These are phyloP conservation scores for Staurois parvus DNA, from an alignment of 2,797 vertebrate species.

Conservation along the genomic window DNA sequence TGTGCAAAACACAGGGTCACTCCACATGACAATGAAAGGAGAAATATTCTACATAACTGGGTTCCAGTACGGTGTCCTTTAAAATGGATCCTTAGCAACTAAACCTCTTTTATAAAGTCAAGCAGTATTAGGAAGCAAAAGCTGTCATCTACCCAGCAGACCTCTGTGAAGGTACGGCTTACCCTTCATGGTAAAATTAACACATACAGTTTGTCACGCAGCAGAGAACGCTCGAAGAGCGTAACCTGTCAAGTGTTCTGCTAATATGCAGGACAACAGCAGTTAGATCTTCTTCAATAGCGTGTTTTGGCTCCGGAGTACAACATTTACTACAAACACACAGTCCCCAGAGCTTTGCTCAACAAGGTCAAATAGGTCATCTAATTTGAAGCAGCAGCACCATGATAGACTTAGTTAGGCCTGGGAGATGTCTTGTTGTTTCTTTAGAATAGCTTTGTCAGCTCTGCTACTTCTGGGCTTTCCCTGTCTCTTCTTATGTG, in stretches of 20 bases:
- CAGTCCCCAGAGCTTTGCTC: constrained; percentile 42
- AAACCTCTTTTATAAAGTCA: not conserved
- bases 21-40: not conserved
- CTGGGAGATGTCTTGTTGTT: constrained; percentile 7
- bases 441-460: constrained; percentile 60
- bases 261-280: not conserved
- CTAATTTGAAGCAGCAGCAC: constrained; percentile 29
- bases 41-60: not conserved
- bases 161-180: not conserved
- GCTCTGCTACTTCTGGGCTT: constrained; percentile 44
- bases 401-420: constrained; percentile 44
- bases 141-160: not conserved
- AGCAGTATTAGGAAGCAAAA: not conserved
- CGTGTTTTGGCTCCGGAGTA: not conserved
- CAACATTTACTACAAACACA: constrained; percentile 27
- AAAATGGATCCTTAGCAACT: not conserved
- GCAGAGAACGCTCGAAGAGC: not conserved
- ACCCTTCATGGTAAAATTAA: constrained; percentile 15
- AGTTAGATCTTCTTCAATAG: constrained; percentile 5
- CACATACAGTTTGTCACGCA: not conserved
- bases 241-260: not conserved
- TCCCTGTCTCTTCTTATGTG: constrained; percentile 45
- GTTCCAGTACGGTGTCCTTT: not conserved
- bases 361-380: constrained; percentile 57
- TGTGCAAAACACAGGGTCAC: not conserved